A percentile compares a stretch with the other conserved stretches of the same genome.
phyloP scores from a whole-genome alignment of 2,797 vertebrate species.

The Rhinoraja longicauda region DNA sequence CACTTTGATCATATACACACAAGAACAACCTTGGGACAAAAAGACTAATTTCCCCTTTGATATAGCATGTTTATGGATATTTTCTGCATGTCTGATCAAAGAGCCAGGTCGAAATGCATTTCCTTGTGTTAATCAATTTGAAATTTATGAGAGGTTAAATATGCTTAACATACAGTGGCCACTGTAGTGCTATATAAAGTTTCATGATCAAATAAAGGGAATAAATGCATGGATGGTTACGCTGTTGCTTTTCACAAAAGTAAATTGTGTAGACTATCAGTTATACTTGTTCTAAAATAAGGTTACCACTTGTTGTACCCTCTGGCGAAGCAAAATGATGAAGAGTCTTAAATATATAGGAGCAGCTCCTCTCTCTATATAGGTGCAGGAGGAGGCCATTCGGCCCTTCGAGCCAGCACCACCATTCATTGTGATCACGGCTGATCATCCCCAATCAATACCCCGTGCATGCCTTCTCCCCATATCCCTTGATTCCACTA shows the following conservation, averaged over 20 bases:
- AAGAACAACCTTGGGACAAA: constrained; percentile 25
- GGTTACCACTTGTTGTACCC: not conserved
- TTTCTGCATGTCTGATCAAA: constrained; percentile 37
- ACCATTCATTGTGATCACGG: too few species aligned
- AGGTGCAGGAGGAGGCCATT: too few species aligned
- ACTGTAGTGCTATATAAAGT: constrained; percentile 17
- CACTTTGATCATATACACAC: constrained; percentile 32
- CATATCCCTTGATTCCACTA: too few species aligned
- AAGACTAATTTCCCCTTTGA: constrained; percentile 36
- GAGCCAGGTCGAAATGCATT: constrained; percentile 34
- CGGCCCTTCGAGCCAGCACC: too few species aligned
- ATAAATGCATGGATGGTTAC: not conserved
- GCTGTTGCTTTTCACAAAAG: not conserved
- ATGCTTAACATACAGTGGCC: constrained; percentile 17
- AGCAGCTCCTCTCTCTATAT: too few species aligned
- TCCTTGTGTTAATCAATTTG: constrained; percentile 38
- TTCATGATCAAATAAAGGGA: constrained; percentile 23
- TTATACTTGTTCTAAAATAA: not conserved
- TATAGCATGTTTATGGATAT: constrained; percentile 37
- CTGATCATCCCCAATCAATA: too few species aligned
- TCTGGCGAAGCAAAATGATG: not conserved
- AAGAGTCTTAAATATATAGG: constrained; percentile 3
- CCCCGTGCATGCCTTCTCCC: too few species aligned
- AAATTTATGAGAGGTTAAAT: constrained; percentile 38
- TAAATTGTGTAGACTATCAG: not conserved